Evolutionary conservation across 2,113 vertebrate genomes (phyloP), one percentile per base, ranked within the genome.

Genomic region (Brachyhypopomus gauderio): DNA sequence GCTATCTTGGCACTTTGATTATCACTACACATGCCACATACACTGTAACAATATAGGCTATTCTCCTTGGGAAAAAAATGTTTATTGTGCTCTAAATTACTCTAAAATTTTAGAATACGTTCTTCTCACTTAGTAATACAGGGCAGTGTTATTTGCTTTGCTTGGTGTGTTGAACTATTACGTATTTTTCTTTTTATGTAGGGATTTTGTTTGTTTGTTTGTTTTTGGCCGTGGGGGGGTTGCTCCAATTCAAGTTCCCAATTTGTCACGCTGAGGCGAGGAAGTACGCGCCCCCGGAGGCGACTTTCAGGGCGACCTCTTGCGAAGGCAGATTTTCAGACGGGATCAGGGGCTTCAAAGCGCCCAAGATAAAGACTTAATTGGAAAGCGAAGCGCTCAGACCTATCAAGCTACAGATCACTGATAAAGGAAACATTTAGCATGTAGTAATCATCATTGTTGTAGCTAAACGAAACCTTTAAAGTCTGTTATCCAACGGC

Each of bases 281-380:
- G 91, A 93, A 93, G 89, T 88, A n/a, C 81, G 76, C 89, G 45
- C 92, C 83, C 86, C 82, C 91, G 90, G 84, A 84, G 86, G 86
- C 86, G 84, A 85, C 82, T 78, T 86, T 87, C 87, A 45, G 55
- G 63, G 45, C 36, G 69, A 38, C 78, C 75, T 84, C 81, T 48
- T 52, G 45, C 45, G 45, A 52, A 11, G 45, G 48, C 41, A 87
- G 92, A 92, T 91, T 90, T 85, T 89, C 85, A 80, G 66, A 76
- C 58, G 64, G 81, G 84, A 88, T 90, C 89, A 83, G 83, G 64
- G 69, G 74, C 22, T 92, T 94, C 92, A 93, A 93, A 94, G 93
- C 78, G 8, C 25, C 38, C 0, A 7, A 87, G 91, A 93, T 91
- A 92, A 91, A 91, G 85, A 75, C 59, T 75, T 86, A 87, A 88